Evolutionary conservation across 2,113 vertebrate genomes (phyloP).

Genomic region (Pandion haliaetus): DNA sequence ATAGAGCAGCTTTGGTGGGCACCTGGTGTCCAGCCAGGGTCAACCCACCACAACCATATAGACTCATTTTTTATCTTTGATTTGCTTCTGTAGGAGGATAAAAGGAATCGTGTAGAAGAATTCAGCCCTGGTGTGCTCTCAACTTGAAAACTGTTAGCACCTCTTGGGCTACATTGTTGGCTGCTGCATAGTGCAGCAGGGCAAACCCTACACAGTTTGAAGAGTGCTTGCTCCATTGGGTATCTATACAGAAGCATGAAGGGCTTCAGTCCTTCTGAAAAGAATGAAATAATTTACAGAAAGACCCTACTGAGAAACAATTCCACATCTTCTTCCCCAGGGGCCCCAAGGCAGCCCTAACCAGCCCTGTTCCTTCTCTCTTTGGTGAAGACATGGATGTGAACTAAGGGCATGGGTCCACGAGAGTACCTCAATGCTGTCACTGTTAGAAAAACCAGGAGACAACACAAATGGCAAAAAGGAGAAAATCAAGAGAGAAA

Average conservation of each 20-base stretch:
- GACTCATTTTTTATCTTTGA: not conserved
- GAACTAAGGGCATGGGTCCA: not conserved
- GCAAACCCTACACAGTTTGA: not conserved
- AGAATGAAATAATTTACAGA: not conserved
- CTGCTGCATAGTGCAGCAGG: not conserved
- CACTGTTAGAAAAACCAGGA: not conserved
- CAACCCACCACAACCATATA: not conserved
- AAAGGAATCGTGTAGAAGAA: not conserved
- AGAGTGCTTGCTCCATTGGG: not conserved
- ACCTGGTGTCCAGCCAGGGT: not conserved
- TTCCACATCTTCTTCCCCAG: not conserved
- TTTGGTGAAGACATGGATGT: not conserved
- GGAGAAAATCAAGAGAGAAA: not conserved
- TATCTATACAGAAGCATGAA: not conserved
- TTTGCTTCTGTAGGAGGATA: not conserved
- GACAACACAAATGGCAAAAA: not conserved
- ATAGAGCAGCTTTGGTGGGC: not conserved
- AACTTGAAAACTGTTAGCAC: not conserved
- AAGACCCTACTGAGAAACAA: not conserved
- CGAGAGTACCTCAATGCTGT: not conserved
- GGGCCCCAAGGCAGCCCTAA: not conserved
- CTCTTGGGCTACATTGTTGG: fast-evolving
- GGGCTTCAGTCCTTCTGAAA: not conserved
- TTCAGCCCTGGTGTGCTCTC: fast-evolving
- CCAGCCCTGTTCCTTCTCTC: not conserved